These are phyloP conservation scores for Dendrocincla tyrannina DNA, from an alignment of 2,797 vertebrate genomes.

Conservation along the genomic window DNA sequence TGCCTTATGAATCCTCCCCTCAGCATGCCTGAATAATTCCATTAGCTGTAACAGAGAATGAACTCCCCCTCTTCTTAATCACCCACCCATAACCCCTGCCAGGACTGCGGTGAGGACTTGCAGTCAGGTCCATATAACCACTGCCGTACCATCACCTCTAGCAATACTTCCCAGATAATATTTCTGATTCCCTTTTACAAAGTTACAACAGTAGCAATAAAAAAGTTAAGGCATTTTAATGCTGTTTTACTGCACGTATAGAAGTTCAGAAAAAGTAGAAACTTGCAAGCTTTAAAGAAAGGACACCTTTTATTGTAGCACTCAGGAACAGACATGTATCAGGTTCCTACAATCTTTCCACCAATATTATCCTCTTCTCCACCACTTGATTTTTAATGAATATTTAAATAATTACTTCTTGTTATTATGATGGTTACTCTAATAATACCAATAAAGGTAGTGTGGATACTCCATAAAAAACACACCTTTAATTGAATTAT, in stretches of 20 bases:
- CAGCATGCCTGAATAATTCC: constrained; percentile 52
- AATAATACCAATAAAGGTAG: constrained; percentile 68
- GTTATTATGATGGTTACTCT: constrained; percentile 50
- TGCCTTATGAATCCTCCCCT: constrained; percentile 40
- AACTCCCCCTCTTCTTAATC: constrained; percentile 3
- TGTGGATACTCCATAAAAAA: constrained; percentile 60
- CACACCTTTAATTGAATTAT: constrained; percentile 68
- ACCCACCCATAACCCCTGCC: constrained; percentile 1
- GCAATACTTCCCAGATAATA: not conserved
- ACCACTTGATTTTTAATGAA: constrained; percentile 49
- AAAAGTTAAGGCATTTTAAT: constrained; percentile 44
- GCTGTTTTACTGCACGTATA: constrained; percentile 16
- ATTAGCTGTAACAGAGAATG: constrained; percentile 14
- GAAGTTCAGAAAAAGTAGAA: constrained; percentile 49
- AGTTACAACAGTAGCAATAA: constrained; percentile 38
- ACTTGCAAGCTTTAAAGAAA: constrained; percentile 44
- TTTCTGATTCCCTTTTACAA: constrained; percentile 6
- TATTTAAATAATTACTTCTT: constrained; percentile 67
- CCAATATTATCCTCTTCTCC: not conserved
- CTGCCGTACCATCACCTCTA: constrained; percentile 2
- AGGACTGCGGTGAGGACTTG: not conserved
- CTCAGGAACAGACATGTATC: constrained; percentile 30
- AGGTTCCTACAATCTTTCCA: not conserved
- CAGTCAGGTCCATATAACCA: not conserved
- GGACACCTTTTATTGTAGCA: constrained; percentile 36